Evolutionary conservation across 2,888 invertebrate genomes (phyloP), one percentile per base, ranked within the genome.

Genomic region (Scaptomyza polygonia): DNA sequence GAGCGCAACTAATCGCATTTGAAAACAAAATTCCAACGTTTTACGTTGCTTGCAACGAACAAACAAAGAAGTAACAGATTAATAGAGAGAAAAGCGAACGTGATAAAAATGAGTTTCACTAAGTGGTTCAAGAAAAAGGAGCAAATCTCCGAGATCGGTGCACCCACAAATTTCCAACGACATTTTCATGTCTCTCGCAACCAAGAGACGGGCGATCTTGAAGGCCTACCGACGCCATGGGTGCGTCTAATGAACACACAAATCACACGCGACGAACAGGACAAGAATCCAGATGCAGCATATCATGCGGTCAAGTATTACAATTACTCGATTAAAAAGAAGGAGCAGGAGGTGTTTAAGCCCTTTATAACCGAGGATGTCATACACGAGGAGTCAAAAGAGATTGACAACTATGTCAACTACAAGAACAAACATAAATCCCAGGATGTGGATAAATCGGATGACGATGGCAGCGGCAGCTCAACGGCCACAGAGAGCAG

Each of bases 261-360:
- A 90, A 96, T 98, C 74, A 96, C 97, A 36, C 94, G 95, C 82
- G 96, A 95, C 40, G 98, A 98, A 90, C 97, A 97, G 91, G 94
- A 95, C 90, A 95, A 97, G 85, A 97, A 98, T 92, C 98, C 98
- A 3, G 94, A 95, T 85, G 97, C 97, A 36, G 97, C 97, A 1
- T 94, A 97, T 58, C 96, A 97, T 89, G 98, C 98, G 27, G 94
- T 98, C 54, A 97, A 97, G 88, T 97, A 95, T 89, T 97, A 97
- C 90, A 96, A 97, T 90, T 96, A 96, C 92, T 95, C 96, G 9
- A 96, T 96, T 77, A 96, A 96, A 88, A 96, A 96, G 84, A 96
- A 96, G 81, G 94, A 95, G 48, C 94, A 93, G 45, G 93, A 93
- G 54, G 95, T 95, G 45, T 96, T 96, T 88, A 97, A 97, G 89